Evolutionary conservation across 2,888 invertebrate species (phyloP).

Genomic region (Lacanobia wlatinum): DNA sequence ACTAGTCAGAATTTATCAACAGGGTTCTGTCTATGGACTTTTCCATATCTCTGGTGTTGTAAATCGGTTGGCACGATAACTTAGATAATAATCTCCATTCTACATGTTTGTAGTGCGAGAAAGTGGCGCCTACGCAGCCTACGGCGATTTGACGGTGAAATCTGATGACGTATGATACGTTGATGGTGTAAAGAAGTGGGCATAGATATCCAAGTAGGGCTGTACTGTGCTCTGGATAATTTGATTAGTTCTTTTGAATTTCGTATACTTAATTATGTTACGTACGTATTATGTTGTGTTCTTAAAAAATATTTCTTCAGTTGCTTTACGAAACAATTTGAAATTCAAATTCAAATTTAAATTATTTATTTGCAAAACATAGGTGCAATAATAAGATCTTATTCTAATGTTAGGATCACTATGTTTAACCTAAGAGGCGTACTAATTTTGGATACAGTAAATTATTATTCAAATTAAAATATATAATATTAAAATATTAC

Average conservation of each 20-base stretch:
- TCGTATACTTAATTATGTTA: too few relatives aligned
- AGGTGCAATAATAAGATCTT: too few relatives aligned
- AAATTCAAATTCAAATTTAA: too few relatives aligned
- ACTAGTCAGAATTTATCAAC: background rate
- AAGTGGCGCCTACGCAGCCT: slow-evolving; percentile 69
- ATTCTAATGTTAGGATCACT: too few relatives aligned
- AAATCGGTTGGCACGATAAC: slow-evolving; percentile 24
- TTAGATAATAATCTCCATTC: slow-evolving; percentile 29
- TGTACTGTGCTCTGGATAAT: background rate
- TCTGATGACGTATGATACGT: slow-evolving; percentile 58
- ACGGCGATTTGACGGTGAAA: slow-evolving; percentile 72
- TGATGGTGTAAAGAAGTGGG: background rate
- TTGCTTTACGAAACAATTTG: background rate
- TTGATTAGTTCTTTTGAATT: background rate
- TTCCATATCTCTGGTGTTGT: background rate
- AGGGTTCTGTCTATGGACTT: background rate
- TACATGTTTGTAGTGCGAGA: slow-evolving; percentile 57
- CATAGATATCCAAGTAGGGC: too few relatives aligned
- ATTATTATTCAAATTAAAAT: too few relatives aligned
- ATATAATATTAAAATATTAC: too few relatives aligned
- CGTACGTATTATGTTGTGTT: too few relatives aligned
- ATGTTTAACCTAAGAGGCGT: too few relatives aligned
- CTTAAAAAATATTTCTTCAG: too few relatives aligned
- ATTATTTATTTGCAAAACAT: too few relatives aligned
- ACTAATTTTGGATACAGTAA: too few relatives aligned